A percentile compares a stretch with the other conserved stretches of the same genome.
These are phyloP conservation scores for Glyphotaelius pellucidus DNA, from an alignment of 2,888 invertebrate genomes.

Conservation along the genomic window DNA sequence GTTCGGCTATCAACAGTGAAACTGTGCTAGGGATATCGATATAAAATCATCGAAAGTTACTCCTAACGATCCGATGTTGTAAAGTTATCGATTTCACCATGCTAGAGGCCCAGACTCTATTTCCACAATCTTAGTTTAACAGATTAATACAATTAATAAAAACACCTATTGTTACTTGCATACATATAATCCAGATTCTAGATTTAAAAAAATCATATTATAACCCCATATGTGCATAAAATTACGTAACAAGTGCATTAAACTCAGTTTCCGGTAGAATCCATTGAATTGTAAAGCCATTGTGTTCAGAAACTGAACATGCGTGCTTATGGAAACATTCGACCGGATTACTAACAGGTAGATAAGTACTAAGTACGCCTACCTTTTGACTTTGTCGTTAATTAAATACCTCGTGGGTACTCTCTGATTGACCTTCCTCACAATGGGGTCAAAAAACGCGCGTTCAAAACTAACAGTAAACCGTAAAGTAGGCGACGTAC, in stretches of 20 bases:
- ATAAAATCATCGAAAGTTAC: too few species aligned
- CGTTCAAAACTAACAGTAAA: background rate
- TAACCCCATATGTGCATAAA: background rate
- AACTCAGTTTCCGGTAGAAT: slow-evolving; percentile 15
- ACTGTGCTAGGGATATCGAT: too few species aligned
- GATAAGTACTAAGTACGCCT: background rate
- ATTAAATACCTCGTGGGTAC: background rate
- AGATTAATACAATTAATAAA: too few species aligned
- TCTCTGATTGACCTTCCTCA: background rate
- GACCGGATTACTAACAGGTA: background rate
- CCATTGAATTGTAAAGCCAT: background rate
- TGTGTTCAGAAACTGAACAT: slow-evolving; percentile 1
- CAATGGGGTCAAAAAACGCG: background rate
- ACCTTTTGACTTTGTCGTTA: slow-evolving; percentile 3
- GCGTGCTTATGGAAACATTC: background rate
- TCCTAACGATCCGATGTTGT: too few species aligned
- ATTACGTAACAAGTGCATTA: slow-evolving; percentile 18
- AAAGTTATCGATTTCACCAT: too few species aligned
- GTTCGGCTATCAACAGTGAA: too few species aligned
- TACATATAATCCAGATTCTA: background rate
- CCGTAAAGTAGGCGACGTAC: background rate
- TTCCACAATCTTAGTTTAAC: too few species aligned
- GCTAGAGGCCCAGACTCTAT: too few species aligned
- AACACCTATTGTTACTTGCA: too few species aligned
- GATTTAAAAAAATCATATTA: background rate